Evolutionary conservation across 1,140 invertebrate species (phyloP), one percentile per base, ranked within the genome.

Genomic region (Semibalanus balanoides): DNA sequence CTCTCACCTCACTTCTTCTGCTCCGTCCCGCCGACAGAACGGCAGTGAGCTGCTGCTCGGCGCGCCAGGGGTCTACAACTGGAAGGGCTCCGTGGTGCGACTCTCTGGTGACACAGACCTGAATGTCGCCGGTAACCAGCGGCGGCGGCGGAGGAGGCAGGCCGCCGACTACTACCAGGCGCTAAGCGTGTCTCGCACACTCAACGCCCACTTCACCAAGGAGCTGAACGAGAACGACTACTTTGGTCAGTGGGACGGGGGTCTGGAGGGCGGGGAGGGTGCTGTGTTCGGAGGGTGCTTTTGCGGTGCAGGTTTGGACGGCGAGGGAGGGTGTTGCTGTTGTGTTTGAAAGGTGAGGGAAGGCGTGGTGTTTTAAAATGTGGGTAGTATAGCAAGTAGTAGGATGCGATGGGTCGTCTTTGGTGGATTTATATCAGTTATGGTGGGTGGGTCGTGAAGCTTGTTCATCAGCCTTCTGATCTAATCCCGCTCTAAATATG

Each of bases 1-100:
- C n/a, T 40, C 35, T 40, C 5, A 40, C 35, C 5, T 17, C 35
- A 5, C 35, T 40, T 40, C 35, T 40, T 7, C 5, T 17, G 35
- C 35, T 19, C 51, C 51, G 51, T 64, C 14, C 51, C 51, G 3
- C 51, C 51, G 11, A 19, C 69, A 80, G 71, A 74, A 82, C 76
- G 77, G 77, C 30, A 79, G 79, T 17, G 78, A 82, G 75, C 77
- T 84, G 76, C 77, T 84, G 19, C n/a, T 85, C n/a, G 84, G 84
- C 22, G 83, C 84, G 30, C 84, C 84, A 27, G 84, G 84, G 30
- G 80, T 83, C 70, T 80, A 81, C 74, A 81, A 83, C 31, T 85
- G 84, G 84, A 81, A 79, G 51, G 84, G 84, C 79, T 74, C 74
- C 75, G 73, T 76, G 75, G 75, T 76, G 73, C 71, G 75, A n/a